A percentile compares a stretch with the other conserved stretches of the same genome.
These are phyloP conservation scores for Aphidius gifuensis DNA, from an alignment of 1,140 invertebrate species.

Conservation along the genomic window DNA sequence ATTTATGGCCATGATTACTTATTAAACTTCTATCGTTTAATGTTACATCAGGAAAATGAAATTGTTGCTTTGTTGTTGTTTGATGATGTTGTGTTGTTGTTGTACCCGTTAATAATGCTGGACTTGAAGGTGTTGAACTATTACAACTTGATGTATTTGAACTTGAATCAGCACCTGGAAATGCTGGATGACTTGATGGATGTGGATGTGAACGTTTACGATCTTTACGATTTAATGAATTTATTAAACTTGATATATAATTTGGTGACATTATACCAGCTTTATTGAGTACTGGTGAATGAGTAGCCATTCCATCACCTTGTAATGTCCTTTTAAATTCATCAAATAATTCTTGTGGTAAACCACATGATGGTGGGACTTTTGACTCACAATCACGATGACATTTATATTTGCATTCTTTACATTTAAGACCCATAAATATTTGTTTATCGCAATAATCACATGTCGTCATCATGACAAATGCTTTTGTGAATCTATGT, in stretches of 20 bases:
- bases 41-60: slow-evolving; percentile 73
- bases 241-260: slow-evolving; percentile 44
- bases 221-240: slow-evolving; percentile 43
- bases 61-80: slow-evolving; percentile 64
- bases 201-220: slow-evolving; percentile 60
- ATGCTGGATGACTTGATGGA: slow-evolving; percentile 60
- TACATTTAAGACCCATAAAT: slow-evolving; percentile 87
- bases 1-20: slow-evolving; percentile 56
- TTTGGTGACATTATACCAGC: slow-evolving; percentile 50
- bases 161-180: slow-evolving; percentile 77
- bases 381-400: slow-evolving; percentile 86
- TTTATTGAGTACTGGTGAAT: slow-evolving; percentile 47
- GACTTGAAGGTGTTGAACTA: slow-evolving; percentile 92
- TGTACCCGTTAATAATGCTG: slow-evolving; percentile 67
- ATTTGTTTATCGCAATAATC: slow-evolving; percentile 90
- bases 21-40: slow-evolving; percentile 54
- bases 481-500: slow-evolving; percentile 85
- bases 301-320: slow-evolving; percentile 55
- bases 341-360: slow-evolving; percentile 79
- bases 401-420: slow-evolving; percentile 94
- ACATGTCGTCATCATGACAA: slow-evolving; percentile 87
- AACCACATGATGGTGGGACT: slow-evolving; percentile 87
- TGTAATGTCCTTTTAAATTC: slow-evolving; percentile 71
- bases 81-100: slow-evolving; percentile 57
- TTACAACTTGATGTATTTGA: slow-evolving; percentile 95